These are phyloP conservation scores for Aspidoscelis tigris DNA, from an alignment of 2,113 vertebrate genomes.

Conservation along the genomic window DNA sequence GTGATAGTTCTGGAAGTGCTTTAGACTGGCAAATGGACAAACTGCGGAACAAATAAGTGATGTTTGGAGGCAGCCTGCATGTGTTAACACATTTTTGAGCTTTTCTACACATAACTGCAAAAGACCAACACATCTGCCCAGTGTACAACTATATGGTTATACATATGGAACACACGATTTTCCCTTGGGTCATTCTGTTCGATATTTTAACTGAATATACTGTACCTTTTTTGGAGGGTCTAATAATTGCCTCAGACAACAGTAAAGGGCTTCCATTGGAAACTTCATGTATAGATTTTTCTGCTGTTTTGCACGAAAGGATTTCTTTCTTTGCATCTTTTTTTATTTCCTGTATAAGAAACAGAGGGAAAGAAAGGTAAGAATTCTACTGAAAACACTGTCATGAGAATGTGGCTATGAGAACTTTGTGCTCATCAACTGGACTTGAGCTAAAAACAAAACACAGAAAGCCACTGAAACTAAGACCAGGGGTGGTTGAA, in stretches of 20 bases:
- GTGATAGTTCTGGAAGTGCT: no score
- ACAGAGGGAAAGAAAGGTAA: slow-evolving; percentile 39
- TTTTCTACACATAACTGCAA: background rate
- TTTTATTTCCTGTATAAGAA: slow-evolving; percentile 87
- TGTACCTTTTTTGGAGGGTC: slow-evolving; percentile 90
- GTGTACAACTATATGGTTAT: slow-evolving; percentile 14
- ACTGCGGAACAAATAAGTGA: no score
- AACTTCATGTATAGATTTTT: slow-evolving; percentile 84
- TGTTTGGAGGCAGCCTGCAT: background rate
- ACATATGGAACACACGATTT: slow-evolving; percentile 13
- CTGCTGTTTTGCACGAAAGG: slow-evolving; percentile 78
- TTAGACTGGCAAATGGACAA: no score
- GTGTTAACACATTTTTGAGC: background rate
- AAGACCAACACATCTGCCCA: slow-evolving; percentile 20
- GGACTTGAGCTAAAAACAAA: background rate
- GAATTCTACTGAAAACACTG: slow-evolving; percentile 22
- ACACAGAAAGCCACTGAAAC: background rate
- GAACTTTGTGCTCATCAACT: background rate
- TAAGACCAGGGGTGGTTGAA: background rate
- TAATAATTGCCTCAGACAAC: slow-evolving; percentile 85
- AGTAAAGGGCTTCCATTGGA: slow-evolving; percentile 89
- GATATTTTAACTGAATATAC: slow-evolving; percentile 23
- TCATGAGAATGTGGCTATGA: background rate
- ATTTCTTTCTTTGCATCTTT: slow-evolving; percentile 91
- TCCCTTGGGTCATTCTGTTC: slow-evolving; percentile 27